phyloP scores from a whole-genome alignment of 2,113 vertebrate species.

The Cichladusa arquata region DNA sequence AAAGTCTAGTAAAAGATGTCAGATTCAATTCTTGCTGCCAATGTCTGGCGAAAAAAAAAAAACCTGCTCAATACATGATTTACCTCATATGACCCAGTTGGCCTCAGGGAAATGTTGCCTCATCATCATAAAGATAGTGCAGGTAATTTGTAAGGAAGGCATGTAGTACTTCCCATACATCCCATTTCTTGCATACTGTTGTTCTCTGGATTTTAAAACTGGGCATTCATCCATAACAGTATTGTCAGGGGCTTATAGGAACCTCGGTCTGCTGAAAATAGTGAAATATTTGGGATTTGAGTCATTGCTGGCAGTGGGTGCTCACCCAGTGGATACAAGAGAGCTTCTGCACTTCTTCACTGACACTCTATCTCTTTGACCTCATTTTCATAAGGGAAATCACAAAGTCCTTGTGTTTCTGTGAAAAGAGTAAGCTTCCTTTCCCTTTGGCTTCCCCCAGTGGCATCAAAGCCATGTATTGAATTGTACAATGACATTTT shows the following conservation, averaged over 20 bases:
- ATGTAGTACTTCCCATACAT: neutral
- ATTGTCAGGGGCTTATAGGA: neutral
- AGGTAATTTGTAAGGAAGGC: neutral
- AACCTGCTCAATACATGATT: slow-evolving; percentile 6
- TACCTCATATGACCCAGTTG: slow-evolving; percentile 53
- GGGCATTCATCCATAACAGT: neutral
- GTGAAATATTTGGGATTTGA: slow-evolving; percentile 40
- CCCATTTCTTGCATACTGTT: neutral
- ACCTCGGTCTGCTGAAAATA: neutral
- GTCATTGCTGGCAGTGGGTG: slow-evolving; percentile 7
- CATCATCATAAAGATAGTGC: neutral
- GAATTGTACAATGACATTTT: neutral
- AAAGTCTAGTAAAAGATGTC: slow-evolving; percentile 63
- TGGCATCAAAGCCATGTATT: neutral
- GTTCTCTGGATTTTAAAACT: neutral
- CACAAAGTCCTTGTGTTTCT: neutral
- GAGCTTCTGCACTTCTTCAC: slow-evolving; percentile 37
- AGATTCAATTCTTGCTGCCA: slow-evolving; percentile 52
- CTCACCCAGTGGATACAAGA: neutral
- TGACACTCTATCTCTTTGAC: neutral
- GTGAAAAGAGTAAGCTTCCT: neutral
- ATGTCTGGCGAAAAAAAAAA: slow-evolving; percentile 35
- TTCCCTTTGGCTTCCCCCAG: neutral
- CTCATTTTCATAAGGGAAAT: neutral
- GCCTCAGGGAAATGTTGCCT: neutral